These are phyloP conservation scores for Valencia hispanica DNA, from an alignment of 2,797 vertebrate genomes.

Conservation along the genomic window DNA sequence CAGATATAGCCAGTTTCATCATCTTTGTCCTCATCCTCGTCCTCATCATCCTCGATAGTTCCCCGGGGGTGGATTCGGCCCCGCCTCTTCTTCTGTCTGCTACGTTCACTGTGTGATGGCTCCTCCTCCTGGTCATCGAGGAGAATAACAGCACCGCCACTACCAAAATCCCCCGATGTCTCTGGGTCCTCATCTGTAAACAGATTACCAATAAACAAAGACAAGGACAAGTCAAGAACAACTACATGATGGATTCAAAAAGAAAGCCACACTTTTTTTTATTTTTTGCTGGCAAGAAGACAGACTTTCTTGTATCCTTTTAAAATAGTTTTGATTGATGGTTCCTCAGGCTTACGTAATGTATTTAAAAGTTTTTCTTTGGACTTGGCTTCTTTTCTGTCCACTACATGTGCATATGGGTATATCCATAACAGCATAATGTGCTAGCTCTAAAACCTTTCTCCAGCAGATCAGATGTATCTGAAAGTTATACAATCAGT, in stretches of 20 bases:
- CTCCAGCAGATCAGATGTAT: no score
- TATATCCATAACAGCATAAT: no score
- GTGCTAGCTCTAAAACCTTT: no score
- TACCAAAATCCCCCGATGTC: conserved; percentile 95
- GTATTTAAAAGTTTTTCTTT: neutral
- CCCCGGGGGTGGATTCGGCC: conserved; percentile 87
- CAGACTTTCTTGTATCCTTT: neutral
- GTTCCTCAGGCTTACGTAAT: neutral
- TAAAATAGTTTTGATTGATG: neutral
- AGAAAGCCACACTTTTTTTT: neutral
- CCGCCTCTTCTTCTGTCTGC: conserved; percentile 86
- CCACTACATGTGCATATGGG: no score
- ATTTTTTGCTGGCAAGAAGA: neutral
- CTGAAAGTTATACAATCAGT: neutral
- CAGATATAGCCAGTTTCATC: conserved; percentile 95
- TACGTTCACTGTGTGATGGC: conserved; percentile 73
- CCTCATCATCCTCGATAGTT: conserved; percentile 92
- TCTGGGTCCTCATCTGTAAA: conserved; percentile 92
- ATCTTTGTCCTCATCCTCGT: conserved; percentile 94
- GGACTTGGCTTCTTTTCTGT: no score
- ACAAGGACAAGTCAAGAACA: neutral
- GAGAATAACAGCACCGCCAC: conserved; percentile 88
- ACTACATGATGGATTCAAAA: neutral
- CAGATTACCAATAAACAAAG: conserved; percentile 11
- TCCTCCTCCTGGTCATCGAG: conserved; percentile 90